Percentiles rank a stretch among this genome's conserved stretches.
Conservation (phyloP, 2,888 invertebrate genomes). For the Troides oblongomaculatus region DNA sequence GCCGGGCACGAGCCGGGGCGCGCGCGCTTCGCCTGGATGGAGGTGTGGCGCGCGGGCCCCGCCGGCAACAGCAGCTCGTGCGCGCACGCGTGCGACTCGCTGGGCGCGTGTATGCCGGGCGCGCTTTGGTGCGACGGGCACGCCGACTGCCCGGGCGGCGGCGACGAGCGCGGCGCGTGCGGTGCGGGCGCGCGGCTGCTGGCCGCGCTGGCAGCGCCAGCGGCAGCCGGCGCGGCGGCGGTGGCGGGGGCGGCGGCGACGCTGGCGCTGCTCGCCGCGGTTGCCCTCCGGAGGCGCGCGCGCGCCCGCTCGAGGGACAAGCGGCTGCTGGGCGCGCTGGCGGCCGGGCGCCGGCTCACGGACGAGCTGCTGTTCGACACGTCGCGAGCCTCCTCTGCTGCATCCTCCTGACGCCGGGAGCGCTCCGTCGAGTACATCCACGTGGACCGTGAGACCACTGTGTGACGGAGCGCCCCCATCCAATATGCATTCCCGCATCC, state of each 20-base stretch:
- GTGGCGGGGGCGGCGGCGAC: slow-evolving; percentile 75
- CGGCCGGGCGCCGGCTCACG: slow-evolving; percentile 82
- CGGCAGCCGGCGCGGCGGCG: slow-evolving; percentile 68
- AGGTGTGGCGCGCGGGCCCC: slow-evolving; percentile 82
- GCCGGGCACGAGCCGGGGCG: slow-evolving; percentile 90
- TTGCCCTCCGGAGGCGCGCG: slow-evolving; percentile 80
- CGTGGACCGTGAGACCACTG: slow-evolving; percentile 95
- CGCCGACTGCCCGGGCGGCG: slow-evolving; percentile 84
- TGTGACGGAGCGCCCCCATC: slow-evolving; percentile 80
- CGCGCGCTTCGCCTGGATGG: slow-evolving; percentile 88
- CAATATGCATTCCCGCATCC: slow-evolving; percentile 12
- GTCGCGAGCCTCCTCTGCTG: slow-evolving; percentile 75
- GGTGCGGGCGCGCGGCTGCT: slow-evolving; percentile 54
- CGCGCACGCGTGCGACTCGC: slow-evolving; percentile 81
- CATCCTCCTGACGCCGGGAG: slow-evolving; percentile 92
- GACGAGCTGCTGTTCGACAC: slow-evolving; percentile 85
- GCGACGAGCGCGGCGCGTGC: slow-evolving; percentile 81
- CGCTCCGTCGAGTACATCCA: slow-evolving; percentile 95
- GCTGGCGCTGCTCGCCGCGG: slow-evolving; percentile 38
- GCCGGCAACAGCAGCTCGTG: slow-evolving; percentile 60
- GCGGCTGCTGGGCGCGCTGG: slow-evolving; percentile 80
- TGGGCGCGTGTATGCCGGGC: slow-evolving; percentile 88
- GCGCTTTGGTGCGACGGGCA: slow-evolving; percentile 73
- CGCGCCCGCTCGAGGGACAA: slow-evolving; percentile 79
- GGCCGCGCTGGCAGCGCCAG: slow-evolving; percentile 84